Evolutionary conservation across 2,797 vertebrate species (phyloP), one percentile per base, ranked within the genome.

Genomic region (Amblyraja radiata): DNA sequence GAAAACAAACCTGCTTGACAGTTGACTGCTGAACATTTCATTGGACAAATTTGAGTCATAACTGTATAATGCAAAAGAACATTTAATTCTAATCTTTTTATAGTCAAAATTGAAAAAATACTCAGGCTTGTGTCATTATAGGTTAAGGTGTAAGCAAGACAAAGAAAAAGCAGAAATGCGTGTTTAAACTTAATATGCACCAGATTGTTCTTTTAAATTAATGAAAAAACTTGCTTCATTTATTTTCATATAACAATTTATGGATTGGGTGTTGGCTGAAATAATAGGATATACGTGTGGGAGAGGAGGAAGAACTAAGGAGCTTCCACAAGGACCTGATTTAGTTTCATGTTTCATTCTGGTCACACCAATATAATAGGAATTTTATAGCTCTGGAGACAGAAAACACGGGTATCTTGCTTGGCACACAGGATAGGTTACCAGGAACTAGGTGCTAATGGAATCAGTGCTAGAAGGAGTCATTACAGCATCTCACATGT

Each of bases 21-120:
- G 61, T 68, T 68, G 63, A 88, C 84, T 36, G 84, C 63, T 88
- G 65, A 63, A n/a, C 61, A 68, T 88, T 63, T 68, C 84, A 88
- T 88, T 68, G 63, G 63, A 65, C 13, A 88, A 18, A 65, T 88
- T 36, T 21, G 6, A 68, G 16, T 88, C 16, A 68, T 88, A 88
- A 63, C 84, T 68, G 23, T 36, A 32, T 68, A 36, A 88, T 68
- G 65, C n/a, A 36, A n/a, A n/a, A 32, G 28, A 88, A 2, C 84
- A 88, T 36, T 58, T 84, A 65, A 68, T 88, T 68, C 32, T 68
- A 68, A 88, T 2, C 32, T 32, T 16, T 32, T 88, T 18, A 65
- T 65, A 32, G 84, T 61, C 28, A 65, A 63, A 16, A n/a, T 28
- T 86, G 6, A 28, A 21, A 86, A 65, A 28, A 32, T 16, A 88